Evolutionary conservation across 1,140 invertebrate genomes (phyloP).

Genomic region (Drosophila albomicans): DNA sequence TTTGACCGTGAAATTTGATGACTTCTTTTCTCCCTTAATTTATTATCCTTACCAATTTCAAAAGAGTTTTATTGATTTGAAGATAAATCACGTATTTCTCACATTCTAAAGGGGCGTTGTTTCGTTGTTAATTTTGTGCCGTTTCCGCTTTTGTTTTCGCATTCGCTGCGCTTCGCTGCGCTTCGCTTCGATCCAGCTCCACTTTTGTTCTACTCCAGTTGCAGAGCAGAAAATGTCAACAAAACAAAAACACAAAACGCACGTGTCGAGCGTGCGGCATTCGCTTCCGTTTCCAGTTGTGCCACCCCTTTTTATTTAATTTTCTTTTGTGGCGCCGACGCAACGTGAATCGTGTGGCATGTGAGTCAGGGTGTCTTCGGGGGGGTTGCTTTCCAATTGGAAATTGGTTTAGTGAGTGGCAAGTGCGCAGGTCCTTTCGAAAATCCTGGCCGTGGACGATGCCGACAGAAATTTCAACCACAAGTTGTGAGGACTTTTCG

Average conservation of each 20-base stretch:
- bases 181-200: slow-evolving; percentile 15
- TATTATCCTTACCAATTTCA: neutral
- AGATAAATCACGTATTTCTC: neutral
- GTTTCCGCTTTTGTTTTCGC: neutral
- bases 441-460: slow-evolving; percentile 18
- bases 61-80: neutral
- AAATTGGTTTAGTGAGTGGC: slow-evolving; percentile 25
- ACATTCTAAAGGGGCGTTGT: neutral
- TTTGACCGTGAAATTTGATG: too few species aligned
- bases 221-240: slow-evolving; percentile 67
- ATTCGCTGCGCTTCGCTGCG: slow-evolving; percentile 30
- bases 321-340: slow-evolving; percentile 42
- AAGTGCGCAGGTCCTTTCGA: slow-evolving; percentile 74
- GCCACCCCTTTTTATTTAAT: slow-evolving; percentile 39
- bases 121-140: neutral
- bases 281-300: slow-evolving; percentile 56
- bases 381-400: slow-evolving; percentile 63
- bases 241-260: slow-evolving; percentile 78
- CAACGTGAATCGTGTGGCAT: neutral
- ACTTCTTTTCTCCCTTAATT: neutral
- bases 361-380: neutral
- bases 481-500: slow-evolving; percentile 68
- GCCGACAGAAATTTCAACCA: slow-evolving; percentile 64
- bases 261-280: slow-evolving; percentile 52
- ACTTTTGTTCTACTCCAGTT: neutral